Percentiles rank a stretch among this genome's conserved stretches.
phyloP scores from a whole-genome alignment of 2,888 invertebrate genomes.

The Leucania comma region DNA sequence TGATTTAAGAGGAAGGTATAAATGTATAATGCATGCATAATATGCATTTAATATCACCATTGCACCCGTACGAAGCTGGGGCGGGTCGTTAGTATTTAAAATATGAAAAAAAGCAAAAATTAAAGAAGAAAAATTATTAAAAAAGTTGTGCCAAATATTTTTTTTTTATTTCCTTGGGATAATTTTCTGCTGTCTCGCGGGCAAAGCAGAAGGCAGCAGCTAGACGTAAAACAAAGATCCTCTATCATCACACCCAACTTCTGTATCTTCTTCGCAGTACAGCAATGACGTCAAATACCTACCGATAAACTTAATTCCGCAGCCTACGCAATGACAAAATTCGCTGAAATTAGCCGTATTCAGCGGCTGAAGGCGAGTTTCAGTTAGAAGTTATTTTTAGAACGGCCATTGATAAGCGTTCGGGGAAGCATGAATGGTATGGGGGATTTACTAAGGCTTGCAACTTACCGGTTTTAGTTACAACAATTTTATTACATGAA shows the following conservation, averaged over 20 bases:
- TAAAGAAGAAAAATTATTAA: too few relatives aligned
- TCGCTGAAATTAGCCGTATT: neutral
- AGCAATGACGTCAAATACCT: constrained; percentile 12
- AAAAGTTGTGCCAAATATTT: too few relatives aligned
- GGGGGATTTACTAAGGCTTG: constrained; percentile 30
- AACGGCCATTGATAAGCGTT: constrained; percentile 30
- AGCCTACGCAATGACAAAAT: constrained; percentile 20
- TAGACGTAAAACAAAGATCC: neutral
- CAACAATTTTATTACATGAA: constrained; percentile 5
- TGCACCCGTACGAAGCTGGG: too few relatives aligned
- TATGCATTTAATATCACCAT: too few relatives aligned
- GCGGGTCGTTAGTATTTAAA: too few relatives aligned
- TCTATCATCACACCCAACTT: neutral
- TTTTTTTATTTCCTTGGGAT: too few relatives aligned
- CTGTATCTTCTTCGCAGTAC: constrained; percentile 10
- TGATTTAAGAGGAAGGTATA: too few relatives aligned
- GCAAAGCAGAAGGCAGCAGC: too few relatives aligned
- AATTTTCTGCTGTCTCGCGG: too few relatives aligned
- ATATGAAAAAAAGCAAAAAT: too few relatives aligned
- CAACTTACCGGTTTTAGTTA: neutral
- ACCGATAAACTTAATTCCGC: neutral
- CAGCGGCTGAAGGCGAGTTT: neutral
- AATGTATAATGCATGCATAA: too few relatives aligned
- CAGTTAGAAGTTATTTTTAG: constrained; percentile 43
- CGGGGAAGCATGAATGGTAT: constrained; percentile 21